phyloP scores from a whole-genome alignment of 2,797 vertebrate species.

The Macrochelys suwanniensis region DNA sequence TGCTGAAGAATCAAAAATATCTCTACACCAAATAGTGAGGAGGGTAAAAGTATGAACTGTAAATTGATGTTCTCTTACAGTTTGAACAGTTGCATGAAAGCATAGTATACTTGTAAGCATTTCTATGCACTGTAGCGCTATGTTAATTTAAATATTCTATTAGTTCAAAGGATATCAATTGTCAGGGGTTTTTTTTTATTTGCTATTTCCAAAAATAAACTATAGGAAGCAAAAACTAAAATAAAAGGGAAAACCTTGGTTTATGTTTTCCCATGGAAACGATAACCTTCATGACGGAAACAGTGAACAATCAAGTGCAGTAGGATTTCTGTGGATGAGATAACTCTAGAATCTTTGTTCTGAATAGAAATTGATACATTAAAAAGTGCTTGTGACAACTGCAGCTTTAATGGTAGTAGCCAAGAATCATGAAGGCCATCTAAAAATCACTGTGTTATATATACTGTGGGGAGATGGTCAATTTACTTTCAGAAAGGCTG shows the following conservation, averaged over 20 bases:
- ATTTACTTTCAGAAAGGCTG: neutral
- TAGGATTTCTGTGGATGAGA: slow-evolving; percentile 49
- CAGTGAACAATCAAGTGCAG: neutral
- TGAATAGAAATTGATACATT: slow-evolving; percentile 68
- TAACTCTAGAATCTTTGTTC: slow-evolving; percentile 53
- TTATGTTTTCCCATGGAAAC: slow-evolving; percentile 3
- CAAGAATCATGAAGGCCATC: slow-evolving; percentile 50
- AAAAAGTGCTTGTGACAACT: slow-evolving; percentile 43
- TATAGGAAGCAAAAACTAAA: neutral
- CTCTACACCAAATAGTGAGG: neutral
- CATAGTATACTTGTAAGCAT: neutral
- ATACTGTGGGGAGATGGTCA: neutral
- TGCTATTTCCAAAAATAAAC: neutral
- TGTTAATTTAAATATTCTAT: neutral
- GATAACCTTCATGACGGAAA: neutral
- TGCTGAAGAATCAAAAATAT: neutral
- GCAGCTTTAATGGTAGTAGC: slow-evolving; percentile 24
- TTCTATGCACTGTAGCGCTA: neutral
- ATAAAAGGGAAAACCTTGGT: neutral
- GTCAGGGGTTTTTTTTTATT: neutral
- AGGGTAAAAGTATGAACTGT: neutral
- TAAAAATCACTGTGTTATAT: neutral
- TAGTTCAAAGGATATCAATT: neutral
- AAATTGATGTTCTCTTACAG: neutral
- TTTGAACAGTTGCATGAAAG: neutral